phyloP scores from a whole-genome alignment of 2,888 invertebrate species.

The Drosophila niveifrons region DNA sequence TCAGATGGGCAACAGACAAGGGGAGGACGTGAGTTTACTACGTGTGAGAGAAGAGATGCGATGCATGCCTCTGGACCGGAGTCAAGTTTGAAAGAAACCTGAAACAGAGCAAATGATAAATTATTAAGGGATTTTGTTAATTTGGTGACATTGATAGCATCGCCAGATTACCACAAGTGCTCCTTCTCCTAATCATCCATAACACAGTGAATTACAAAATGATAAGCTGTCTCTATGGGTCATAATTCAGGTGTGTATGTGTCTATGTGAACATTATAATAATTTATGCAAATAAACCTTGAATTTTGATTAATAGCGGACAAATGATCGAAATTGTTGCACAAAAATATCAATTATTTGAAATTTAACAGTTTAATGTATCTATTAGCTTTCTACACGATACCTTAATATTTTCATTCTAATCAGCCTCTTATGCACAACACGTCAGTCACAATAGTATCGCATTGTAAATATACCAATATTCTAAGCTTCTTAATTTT shows the following conservation, averaged over 20 bases:
- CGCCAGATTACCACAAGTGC: constrained; percentile 70
- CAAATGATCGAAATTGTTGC: no score
- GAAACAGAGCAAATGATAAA: constrained; percentile 80
- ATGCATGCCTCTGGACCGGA: constrained; percentile 21
- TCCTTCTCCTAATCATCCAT: constrained; percentile 26
- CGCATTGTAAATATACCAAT: background rate
- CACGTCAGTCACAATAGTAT: background rate
- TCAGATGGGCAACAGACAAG: constrained; percentile 37
- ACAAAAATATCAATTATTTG: background rate
- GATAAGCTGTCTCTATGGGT: background rate
- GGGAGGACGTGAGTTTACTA: background rate
- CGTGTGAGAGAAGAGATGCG: constrained; percentile 14
- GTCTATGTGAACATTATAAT: background rate
- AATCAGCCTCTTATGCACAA: constrained; percentile 6
- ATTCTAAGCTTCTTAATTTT: background rate
- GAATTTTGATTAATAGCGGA: background rate
- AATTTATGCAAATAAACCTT: background rate
- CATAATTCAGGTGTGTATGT: background rate
- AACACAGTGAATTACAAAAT: constrained; percentile 2
- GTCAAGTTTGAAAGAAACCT: constrained; percentile 58
- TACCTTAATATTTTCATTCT: background rate
- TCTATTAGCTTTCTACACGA: constrained; percentile 2
- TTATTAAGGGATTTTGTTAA: constrained; percentile 82
- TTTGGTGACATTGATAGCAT: constrained; percentile 82
- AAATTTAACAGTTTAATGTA: background rate